These are phyloP conservation scores for Limnephilus marmoratus DNA, from an alignment of 2,888 invertebrate species.

Conservation along the genomic window DNA sequence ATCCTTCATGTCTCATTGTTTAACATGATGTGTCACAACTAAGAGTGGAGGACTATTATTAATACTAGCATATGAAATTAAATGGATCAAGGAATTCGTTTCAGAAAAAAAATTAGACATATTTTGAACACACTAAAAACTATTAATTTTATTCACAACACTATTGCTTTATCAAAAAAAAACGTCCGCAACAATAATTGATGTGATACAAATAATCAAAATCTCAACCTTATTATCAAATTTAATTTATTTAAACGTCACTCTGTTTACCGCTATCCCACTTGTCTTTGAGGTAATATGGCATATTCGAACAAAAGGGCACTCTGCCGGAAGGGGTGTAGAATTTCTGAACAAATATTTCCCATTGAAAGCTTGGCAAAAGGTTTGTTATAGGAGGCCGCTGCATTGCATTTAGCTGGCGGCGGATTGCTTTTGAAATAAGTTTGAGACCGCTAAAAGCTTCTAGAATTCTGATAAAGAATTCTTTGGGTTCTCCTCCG, in stretches of 20 bases:
- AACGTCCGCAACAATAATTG: background rate
- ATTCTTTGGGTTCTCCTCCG: background rate
- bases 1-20: too few species aligned
- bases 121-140: too few species aligned
- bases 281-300: background rate
- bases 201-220: background rate
- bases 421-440: conserved; percentile 23
- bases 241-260: background rate
- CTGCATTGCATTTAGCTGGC: background rate
- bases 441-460: conserved; percentile 14
- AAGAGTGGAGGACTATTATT: too few species aligned
- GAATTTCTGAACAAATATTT: conserved; percentile 26
- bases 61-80: too few species aligned
- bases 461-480: conserved; percentile 13
- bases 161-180: too few species aligned
- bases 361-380: background rate
- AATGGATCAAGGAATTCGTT: too few species aligned
- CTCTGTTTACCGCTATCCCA: too few species aligned
- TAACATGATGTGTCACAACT: too few species aligned
- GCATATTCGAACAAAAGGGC: background rate
- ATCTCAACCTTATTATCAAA: background rate
- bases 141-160: too few species aligned
- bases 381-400: background rate
- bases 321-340: conserved; percentile 2
- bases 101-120: too few species aligned